Percentiles rank a stretch among this genome's conserved stretches.
Evolutionary conservation across 2,888 invertebrate genomes (phyloP).

Genomic region (Anthophora plumipes): DNA sequence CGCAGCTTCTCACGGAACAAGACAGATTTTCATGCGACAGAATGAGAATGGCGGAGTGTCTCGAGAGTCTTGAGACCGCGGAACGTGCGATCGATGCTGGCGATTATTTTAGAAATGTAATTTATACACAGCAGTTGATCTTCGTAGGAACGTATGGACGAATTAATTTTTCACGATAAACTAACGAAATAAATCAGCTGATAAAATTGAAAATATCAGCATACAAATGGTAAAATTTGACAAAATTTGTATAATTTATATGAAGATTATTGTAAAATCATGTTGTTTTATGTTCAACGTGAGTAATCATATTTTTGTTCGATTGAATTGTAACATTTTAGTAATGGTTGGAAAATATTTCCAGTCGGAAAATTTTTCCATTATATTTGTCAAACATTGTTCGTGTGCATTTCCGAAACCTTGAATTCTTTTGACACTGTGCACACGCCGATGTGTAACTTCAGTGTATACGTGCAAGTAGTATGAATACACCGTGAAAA

Average conservation of each 20-base stretch:
- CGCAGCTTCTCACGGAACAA: constrained; percentile 9
- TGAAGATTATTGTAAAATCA: neutral
- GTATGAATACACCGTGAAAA: constrained; percentile 20
- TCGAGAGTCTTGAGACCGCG: neutral
- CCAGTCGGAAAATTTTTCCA: neutral
- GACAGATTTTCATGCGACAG: constrained; percentile 17
- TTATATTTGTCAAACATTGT: neutral
- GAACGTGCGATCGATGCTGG: neutral
- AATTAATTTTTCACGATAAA: neutral
- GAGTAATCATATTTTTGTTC: neutral
- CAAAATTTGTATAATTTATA: neutral
- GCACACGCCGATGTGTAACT: neutral
- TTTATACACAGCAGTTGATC: neutral
- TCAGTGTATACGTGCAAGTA: neutral
- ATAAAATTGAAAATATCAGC: neutral
- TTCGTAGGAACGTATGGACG: neutral
- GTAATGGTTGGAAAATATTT: neutral
- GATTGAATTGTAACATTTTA: no score
- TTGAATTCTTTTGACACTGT: neutral
- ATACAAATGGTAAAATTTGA: neutral
- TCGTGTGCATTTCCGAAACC: neutral
- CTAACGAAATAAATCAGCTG: neutral
- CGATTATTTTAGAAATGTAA: neutral
- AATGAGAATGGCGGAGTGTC: neutral
- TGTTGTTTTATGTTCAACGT: neutral